Evolutionary conservation across 2,113 vertebrate species (phyloP), one percentile per base, ranked within the genome.

Genomic region (Burhinus oedicnemus): DNA sequence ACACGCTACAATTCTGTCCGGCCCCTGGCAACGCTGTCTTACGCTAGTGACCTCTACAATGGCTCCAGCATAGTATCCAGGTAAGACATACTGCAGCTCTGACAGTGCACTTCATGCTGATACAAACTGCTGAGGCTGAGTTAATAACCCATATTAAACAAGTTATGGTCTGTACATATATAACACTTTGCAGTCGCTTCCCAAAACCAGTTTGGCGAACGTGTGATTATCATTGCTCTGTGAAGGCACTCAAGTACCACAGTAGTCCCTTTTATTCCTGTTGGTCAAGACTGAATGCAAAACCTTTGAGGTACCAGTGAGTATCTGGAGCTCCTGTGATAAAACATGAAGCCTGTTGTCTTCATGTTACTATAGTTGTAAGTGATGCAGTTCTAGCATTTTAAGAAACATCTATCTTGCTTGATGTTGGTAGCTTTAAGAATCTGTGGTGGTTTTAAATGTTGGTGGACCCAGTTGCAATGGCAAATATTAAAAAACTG

Each of bases 11-110:
- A 99, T 95, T 99, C 99, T 70, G 99, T 99, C 18, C 98, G 99
- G 51, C 99, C 99, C 2, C 98, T 99, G 93, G 99, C 99, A 52
- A 99, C 99, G 0, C 98, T 99, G 44, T 99, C 99, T 8, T 99
- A 99, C 1, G 99, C 99, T 68, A 99, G 99, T 69, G 99, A 99
- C 97, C 99, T 99, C 80, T 99, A 99, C 95, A 99, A 99, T 76
- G 99, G 99, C 83, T 99, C 99, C 97, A 99, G 99, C 97, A 99
- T 99, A 85, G 99, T 99, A 27, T 99, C 99, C 94, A 99, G 99
- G 99, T 99, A 98, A 95, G 98, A n/a, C 22, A 16, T 47, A 2
- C 15, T 14, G 4, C 1, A 0, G 0, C 23, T n/a, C 76, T 81
- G 42, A 8, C 7, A 17, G 6, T 0, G 1, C 7, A 3, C 9